Evolutionary conservation across 2,113 vertebrate species (phyloP).

Genomic region (Galemys pyrenaicus): DNA sequence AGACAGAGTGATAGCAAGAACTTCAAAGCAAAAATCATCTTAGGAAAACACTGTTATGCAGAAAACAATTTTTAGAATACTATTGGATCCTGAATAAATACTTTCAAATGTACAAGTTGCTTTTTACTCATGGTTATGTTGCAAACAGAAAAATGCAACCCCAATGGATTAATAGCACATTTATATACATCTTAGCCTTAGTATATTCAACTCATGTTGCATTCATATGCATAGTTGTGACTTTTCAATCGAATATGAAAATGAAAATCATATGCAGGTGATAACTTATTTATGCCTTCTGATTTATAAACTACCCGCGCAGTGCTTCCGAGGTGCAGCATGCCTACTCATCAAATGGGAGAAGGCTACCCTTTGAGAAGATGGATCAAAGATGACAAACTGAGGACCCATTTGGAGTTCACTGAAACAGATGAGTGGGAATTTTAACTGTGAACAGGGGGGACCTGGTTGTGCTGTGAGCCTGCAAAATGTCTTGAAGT

Average conservation of each 20-base stretch:
- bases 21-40: background rate
- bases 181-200: slow-evolving; percentile 40
- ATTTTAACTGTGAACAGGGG: slow-evolving; percentile 12
- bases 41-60: slow-evolving; percentile 3
- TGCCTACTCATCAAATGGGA: background rate
- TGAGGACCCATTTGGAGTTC: background rate
- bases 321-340: background rate
- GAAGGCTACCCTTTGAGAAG: background rate
- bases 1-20: background rate
- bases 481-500: slow-evolving; percentile 77
- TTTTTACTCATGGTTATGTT: background rate
- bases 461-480: slow-evolving; percentile 47
- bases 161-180: background rate
- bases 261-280: slow-evolving; percentile 34
- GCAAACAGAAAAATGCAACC: background rate
- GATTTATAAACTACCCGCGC: slow-evolving; percentile 29
- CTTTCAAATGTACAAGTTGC: background rate
- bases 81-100: slow-evolving; percentile 27
- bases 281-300: slow-evolving; percentile 25
- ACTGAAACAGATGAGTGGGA: background rate
- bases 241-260: slow-evolving; percentile 43
- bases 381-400: slow-evolving; percentile 36
- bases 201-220: background rate
- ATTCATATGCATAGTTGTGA: background rate
- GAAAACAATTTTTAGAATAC: slow-evolving; percentile 14